These are phyloP conservation scores for Mesopsocus fuscifrons DNA, from an alignment of 2,888 invertebrate species.

Conservation along the genomic window DNA sequence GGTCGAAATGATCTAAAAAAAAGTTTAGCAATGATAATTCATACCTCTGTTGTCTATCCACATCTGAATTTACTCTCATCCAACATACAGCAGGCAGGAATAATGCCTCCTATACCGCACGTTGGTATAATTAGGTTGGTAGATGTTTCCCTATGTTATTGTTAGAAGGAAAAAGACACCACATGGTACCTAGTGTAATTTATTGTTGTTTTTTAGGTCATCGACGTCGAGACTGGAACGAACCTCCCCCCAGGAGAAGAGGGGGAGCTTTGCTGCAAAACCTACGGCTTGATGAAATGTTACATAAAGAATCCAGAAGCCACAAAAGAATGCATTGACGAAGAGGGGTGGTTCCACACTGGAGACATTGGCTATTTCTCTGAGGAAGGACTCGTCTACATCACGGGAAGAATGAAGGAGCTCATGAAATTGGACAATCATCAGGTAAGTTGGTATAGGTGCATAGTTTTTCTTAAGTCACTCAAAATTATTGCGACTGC, in stretches of 20 bases:
- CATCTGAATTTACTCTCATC: too few species aligned
- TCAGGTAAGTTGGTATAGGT: not conserved
- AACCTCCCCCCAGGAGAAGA: not conserved
- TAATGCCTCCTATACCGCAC: too few species aligned
- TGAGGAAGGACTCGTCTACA: not conserved
- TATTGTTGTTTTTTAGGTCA: not conserved
- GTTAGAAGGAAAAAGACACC: too few species aligned
- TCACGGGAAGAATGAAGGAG: slow-evolving; percentile 6
- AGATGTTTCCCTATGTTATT: too few species aligned
- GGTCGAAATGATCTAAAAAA: too few species aligned
- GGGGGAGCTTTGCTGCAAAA: not conserved
- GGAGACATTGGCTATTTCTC: slow-evolving; percentile 1
- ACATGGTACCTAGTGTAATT: too few species aligned
- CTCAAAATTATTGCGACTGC: too few species aligned
- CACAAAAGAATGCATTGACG: not conserved
- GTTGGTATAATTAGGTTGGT: too few species aligned
- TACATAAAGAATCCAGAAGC: not conserved
- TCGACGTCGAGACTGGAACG: not conserved
- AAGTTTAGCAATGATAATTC: too few species aligned
- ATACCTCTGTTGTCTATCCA: too few species aligned
- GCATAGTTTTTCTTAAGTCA: too few species aligned
- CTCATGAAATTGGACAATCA: slow-evolving; percentile 6
- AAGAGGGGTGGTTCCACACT: not conserved
- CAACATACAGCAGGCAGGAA: too few species aligned
- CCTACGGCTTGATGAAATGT: not conserved